These are phyloP conservation scores for Agrotis exclamationis DNA, from an alignment of 2,888 invertebrate species.

Conservation along the genomic window DNA sequence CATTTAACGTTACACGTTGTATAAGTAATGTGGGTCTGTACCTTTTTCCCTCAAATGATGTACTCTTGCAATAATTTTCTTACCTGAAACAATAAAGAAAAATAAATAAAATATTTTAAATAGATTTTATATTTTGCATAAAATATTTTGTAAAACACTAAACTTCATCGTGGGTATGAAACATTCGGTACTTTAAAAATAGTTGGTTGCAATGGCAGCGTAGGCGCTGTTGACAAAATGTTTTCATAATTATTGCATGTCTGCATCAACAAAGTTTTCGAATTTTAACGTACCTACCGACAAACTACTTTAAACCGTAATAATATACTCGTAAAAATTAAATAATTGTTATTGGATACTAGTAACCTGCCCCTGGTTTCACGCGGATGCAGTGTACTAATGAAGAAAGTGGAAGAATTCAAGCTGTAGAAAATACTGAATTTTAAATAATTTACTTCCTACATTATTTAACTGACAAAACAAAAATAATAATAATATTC, in stretches of 20 bases:
- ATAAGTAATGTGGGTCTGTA: constrained; percentile 9
- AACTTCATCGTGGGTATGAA: neutral
- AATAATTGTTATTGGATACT: neutral
- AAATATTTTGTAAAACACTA: neutral
- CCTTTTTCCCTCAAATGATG: constrained; percentile 11
- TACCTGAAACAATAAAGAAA: constrained; percentile 35
- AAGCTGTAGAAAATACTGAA: too few relatives aligned
- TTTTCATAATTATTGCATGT: constrained; percentile 13
- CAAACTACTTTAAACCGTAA: neutral
- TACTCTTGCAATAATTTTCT: neutral
- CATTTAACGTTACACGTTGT: too few relatives aligned
- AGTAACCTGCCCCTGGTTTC: too few relatives aligned
- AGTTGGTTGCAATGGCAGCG: neutral
- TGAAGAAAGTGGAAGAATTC: too few relatives aligned
- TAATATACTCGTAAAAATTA: neutral
- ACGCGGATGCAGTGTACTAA: too few relatives aligned
- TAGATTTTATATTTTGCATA: neutral
- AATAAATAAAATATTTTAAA: neutral
- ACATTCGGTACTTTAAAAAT: constrained; percentile 17
- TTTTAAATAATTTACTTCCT: too few relatives aligned
- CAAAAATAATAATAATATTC: neutral
- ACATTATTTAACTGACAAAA: too few relatives aligned
- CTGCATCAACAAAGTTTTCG: constrained; percentile 1
- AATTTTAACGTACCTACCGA: neutral
- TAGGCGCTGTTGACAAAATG: constrained; percentile 23